Conservation (phyloP, 2,888 invertebrate genomes). For the Dryobotodes eremita region DNA sequence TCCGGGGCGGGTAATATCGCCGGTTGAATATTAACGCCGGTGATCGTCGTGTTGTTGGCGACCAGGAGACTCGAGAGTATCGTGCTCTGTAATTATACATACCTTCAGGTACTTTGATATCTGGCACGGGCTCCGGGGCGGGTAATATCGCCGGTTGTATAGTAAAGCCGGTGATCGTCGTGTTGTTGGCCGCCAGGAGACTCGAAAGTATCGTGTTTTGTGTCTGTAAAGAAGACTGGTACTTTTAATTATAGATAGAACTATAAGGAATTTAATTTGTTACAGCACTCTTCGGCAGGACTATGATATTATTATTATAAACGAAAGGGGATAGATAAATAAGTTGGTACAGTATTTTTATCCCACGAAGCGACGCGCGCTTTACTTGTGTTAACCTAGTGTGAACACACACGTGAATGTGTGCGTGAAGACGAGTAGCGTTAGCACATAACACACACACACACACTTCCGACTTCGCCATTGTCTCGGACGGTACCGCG, state of each 20-base stretch:
- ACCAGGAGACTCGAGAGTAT: slow-evolving; percentile 84
- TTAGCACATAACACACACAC: too few species aligned
- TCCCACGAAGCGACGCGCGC: too few species aligned
- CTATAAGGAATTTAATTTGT: background rate
- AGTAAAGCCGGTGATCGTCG: slow-evolving; percentile 66
- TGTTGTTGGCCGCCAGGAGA: slow-evolving; percentile 80
- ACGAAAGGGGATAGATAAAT: too few species aligned
- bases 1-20: slow-evolving; percentile 46
- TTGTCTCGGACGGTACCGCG: too few species aligned
- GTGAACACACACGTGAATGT: too few species aligned
- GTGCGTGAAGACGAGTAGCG: too few species aligned
- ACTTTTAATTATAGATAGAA: slow-evolving; percentile 23
- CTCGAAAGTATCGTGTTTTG: slow-evolving; percentile 86
- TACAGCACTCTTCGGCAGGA: too few species aligned
- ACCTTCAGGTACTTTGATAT: slow-evolving; percentile 81
- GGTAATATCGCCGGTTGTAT: slow-evolving; percentile 52
- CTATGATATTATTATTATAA: too few species aligned
- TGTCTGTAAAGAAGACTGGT: slow-evolving; percentile 75
- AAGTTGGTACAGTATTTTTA: too few species aligned
- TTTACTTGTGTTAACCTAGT: too few species aligned
- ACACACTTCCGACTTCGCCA: too few species aligned
- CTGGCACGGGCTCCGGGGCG: slow-evolving; percentile 64
- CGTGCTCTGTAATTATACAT: slow-evolving; percentile 76
- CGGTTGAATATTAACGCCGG: slow-evolving; percentile 61
- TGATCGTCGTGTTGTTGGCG: slow-evolving; percentile 74